These are phyloP conservation scores for Tragelaphus imberbis DNA, from an alignment of 2,113 vertebrate genomes.

Conservation along the genomic window DNA sequence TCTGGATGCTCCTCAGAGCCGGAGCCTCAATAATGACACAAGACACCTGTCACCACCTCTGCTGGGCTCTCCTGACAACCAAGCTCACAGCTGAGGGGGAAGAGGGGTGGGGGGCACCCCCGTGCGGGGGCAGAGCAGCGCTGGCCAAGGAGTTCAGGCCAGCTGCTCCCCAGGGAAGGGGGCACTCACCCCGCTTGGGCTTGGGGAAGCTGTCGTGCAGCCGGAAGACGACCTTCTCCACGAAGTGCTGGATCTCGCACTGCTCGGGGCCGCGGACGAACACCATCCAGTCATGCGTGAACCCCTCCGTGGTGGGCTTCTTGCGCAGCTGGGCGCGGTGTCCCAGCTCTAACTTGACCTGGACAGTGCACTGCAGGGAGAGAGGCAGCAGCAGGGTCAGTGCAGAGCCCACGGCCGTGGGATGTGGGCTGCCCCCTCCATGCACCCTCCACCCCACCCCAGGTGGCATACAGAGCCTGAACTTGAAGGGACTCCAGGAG, in stretches of 20 bases:
- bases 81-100: not conserved
- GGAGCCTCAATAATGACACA: not conserved
- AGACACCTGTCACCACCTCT: not conserved
- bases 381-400: not conserved
- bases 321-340: constrained; percentile 96
- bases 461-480: fast-evolving
- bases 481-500: not conserved
- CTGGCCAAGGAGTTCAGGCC: not conserved
- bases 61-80: not conserved
- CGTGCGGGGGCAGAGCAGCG: not conserved
- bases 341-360: constrained; percentile 98
- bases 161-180: not conserved
- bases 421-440: not conserved
- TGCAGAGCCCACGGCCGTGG: not conserved
- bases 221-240: constrained; percentile 97
- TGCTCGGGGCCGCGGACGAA: constrained; percentile 97
- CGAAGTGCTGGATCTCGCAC: constrained; percentile 98
- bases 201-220: constrained; percentile 99
- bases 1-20: not conserved
- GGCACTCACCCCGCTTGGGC: constrained; percentile 92
- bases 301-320: constrained; percentile 96
- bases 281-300: constrained; percentile 99
- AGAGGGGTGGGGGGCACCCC: not conserved
- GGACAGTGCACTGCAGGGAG: constrained; percentile 91
- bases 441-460: not conserved